Evolutionary conservation across 1,140 invertebrate species (phyloP).

Genomic region (Leptinotarsa lineolata): DNA sequence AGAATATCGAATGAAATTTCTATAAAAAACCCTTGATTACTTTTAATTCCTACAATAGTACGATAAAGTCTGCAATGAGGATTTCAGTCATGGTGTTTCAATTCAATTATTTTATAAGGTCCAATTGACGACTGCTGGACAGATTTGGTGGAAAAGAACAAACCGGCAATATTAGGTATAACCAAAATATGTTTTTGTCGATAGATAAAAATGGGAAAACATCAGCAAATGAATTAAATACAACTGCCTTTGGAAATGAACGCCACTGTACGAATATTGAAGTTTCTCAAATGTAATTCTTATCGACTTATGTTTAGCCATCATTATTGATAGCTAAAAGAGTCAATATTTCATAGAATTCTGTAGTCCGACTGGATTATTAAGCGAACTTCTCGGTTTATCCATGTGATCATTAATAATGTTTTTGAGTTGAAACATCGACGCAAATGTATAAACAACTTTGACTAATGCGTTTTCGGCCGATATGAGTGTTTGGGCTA

Average conservation of each 20-base stretch:
- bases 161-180: too few species aligned
- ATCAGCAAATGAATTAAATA: too few species aligned
- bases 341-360: slow-evolving; percentile 18
- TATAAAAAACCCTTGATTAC: too few species aligned
- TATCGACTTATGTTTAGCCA: background rate
- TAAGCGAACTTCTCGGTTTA: slow-evolving; percentile 15
- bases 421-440: slow-evolving; percentile 10
- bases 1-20: too few species aligned
- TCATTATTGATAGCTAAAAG: slow-evolving; percentile 11
- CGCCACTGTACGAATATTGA: background rate
- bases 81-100: too few species aligned
- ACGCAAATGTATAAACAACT: slow-evolving; percentile 25
- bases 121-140: too few species aligned
- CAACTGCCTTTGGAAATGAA: background rate
- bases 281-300: background rate
- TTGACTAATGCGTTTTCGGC: slow-evolving; percentile 25
- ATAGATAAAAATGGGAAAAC: too few species aligned
- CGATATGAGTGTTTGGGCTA: slow-evolving; percentile 1
- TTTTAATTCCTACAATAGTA: too few species aligned
- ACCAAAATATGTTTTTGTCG: too few species aligned
- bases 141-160: too few species aligned
- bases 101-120: too few species aligned
- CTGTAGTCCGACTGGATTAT: slow-evolving; percentile 21
- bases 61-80: too few species aligned
- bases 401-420: slow-evolving; percentile 21